Percentiles rank a stretch among this genome's conserved stretches.
These are phyloP conservation scores for Agriopis aurantiaria DNA, from an alignment of 2,888 invertebrate genomes.

Conservation along the genomic window DNA sequence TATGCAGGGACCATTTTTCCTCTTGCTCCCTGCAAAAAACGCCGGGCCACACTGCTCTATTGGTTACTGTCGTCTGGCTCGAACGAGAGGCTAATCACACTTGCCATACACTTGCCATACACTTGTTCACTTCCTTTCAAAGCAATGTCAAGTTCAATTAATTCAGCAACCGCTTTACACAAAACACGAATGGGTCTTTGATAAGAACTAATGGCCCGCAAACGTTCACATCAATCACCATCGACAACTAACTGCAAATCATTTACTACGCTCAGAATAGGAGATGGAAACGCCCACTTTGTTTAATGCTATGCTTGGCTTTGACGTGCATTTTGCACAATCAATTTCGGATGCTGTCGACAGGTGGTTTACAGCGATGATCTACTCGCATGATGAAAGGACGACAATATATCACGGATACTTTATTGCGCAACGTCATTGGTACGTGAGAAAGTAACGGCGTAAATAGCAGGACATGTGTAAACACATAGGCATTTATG, in stretches of 20 bases:
- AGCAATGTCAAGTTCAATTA: conserved; percentile 19
- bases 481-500: conserved; percentile 26
- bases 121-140: conserved; percentile 2
- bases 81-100: not conserved
- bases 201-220: conserved; percentile 71
- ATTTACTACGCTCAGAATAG: conserved; percentile 64
- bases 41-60: no score
- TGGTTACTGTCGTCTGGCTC: no score
- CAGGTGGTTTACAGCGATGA: conserved; percentile 52
- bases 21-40: not conserved
- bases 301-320: conserved; percentile 61
- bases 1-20: not conserved
- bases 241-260: conserved; percentile 58
- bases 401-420: conserved; percentile 27
- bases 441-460: conserved; percentile 36
- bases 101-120: conserved; percentile 1
- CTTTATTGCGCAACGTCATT: conserved; percentile 15
- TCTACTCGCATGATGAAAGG: conserved; percentile 37
- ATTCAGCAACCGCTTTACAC: conserved; percentile 21
- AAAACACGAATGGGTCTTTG: conserved; percentile 66
- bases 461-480: conserved; percentile 29
- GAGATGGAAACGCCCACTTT: conserved; percentile 59
- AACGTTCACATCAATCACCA: conserved; percentile 70
- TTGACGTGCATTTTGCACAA: conserved; percentile 60
- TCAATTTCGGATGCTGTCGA: conserved; percentile 59